A percentile compares a stretch with the other conserved stretches of the same genome.
phyloP scores from a whole-genome alignment of 2,113 vertebrate genomes.

The Micronycteris hirsuta region DNA sequence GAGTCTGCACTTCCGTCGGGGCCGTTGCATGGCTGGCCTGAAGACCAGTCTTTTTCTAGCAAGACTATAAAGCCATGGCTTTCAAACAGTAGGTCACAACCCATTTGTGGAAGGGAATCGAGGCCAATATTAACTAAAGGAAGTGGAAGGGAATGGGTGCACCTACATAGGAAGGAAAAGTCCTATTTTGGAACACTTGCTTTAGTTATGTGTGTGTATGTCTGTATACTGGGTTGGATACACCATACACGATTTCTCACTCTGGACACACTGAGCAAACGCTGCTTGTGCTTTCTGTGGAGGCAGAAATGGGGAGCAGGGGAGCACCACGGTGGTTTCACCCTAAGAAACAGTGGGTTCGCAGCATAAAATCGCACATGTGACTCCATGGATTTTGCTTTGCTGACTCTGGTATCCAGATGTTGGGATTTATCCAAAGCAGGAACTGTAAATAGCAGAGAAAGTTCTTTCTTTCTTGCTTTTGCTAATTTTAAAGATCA shows the following conservation, averaged over 20 bases:
- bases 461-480: constrained; percentile 17
- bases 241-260: not conserved
- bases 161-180: not conserved
- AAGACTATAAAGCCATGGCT: not conserved
- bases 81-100: not conserved
- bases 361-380: constrained; percentile 78
- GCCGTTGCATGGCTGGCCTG: no score
- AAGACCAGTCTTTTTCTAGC: accelerated
- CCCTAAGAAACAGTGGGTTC: constrained; percentile 77
- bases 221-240: accelerated
- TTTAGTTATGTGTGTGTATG: not conserved
- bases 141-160: not conserved
- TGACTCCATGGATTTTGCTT: constrained; percentile 68
- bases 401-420: constrained; percentile 83
- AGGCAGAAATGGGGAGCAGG: constrained; percentile 35
- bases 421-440: constrained; percentile 76
- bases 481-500: constrained; percentile 69
- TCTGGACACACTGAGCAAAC: not conserved
- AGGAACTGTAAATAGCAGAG: constrained; percentile 55
- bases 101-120: not conserved
- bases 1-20: accelerated
- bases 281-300: not conserved
- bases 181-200: not conserved
- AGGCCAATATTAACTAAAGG: not conserved
- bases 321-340: constrained; percentile 65